Evolutionary conservation across 2,888 invertebrate genomes (phyloP).

Genomic region (Dasypolia templi): DNA sequence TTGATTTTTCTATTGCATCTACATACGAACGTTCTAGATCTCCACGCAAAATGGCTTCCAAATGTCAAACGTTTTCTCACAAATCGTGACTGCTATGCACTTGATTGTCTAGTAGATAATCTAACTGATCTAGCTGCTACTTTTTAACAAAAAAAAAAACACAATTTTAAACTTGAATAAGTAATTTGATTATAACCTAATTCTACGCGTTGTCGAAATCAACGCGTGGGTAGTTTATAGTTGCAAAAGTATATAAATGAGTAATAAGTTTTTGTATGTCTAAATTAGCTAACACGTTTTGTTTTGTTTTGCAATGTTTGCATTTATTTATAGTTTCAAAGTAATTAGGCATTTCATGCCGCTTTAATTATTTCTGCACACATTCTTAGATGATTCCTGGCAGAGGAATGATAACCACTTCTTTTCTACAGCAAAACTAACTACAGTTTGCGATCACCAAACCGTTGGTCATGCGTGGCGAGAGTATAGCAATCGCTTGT

Average conservation of each 20-base stretch:
- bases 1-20: conserved; percentile 65
- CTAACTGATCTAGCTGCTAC: conserved; percentile 34
- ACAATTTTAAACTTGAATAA: conserved; percentile 20
- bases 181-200: conserved; percentile 48
- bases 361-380: not conserved
- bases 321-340: conserved; percentile 23
- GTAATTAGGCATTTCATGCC: conserved; percentile 1
- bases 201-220: conserved; percentile 45
- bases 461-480: not conserved
- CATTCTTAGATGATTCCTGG: not conserved
- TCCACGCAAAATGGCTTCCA: conserved; percentile 59
- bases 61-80: conserved; percentile 70
- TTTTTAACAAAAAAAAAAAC: conserved; percentile 31
- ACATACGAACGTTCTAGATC: conserved; percentile 64
- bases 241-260: conserved; percentile 29
- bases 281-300: conserved; percentile 25
- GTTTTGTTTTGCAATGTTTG: conserved; percentile 8
- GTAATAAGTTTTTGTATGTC: conserved; percentile 50
- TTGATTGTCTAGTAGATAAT: conserved; percentile 71
- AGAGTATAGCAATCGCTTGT: too few species aligned
- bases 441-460: not conserved
- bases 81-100: conserved; percentile 67
- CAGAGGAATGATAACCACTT: not conserved
- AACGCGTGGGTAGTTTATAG: conserved; percentile 34
- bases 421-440: not conserved